A percentile compares a stretch with the other conserved stretches of the same genome.
Conservation (phyloP, 2,888 invertebrate species). For the Caenorhabditis sinica region DNA sequence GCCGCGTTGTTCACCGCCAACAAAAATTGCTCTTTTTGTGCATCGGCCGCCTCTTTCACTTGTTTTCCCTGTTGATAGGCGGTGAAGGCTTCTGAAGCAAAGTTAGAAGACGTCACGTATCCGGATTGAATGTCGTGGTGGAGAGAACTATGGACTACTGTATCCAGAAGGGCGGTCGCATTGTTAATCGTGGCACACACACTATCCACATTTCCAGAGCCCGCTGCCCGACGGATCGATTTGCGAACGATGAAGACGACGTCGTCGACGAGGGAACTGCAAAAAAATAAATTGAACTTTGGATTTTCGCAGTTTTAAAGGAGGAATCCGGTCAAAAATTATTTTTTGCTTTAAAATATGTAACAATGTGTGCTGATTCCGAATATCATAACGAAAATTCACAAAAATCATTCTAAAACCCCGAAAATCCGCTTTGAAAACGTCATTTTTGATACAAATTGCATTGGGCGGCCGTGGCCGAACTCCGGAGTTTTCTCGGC, state of each 20-base stretch:
- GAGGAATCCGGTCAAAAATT: too few species aligned
- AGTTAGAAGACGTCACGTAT: constrained; percentile 78
- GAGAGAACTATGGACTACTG: constrained; percentile 90
- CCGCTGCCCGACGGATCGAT: constrained; percentile 94
- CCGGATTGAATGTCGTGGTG: constrained; percentile 83
- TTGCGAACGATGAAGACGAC: constrained; percentile 97
- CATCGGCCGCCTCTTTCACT: constrained; percentile 76
- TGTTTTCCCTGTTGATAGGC: constrained; percentile 73
- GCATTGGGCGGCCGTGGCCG: too few species aligned
- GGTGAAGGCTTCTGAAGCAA: constrained; percentile 80
- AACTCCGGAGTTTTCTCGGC: too few species aligned
- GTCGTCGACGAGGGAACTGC: constrained; percentile 94
- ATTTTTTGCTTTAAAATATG: too few species aligned
- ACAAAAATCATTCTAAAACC: too few species aligned
- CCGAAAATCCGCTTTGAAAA: too few species aligned
- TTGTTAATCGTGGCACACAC: constrained; percentile 95
- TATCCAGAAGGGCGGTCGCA: constrained; percentile 92
- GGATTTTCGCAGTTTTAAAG: too few species aligned
- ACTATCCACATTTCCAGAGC: constrained; percentile 94
- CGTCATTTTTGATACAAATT: too few species aligned
- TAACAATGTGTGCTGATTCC: too few species aligned
- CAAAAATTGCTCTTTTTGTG: constrained; percentile 85
- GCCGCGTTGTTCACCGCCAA: constrained; percentile 94
- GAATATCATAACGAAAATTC: too few species aligned
- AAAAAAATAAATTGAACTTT: background rate